phyloP scores from a whole-genome alignment of 2,113 vertebrate species.

The Struthidea cinerea region DNA sequence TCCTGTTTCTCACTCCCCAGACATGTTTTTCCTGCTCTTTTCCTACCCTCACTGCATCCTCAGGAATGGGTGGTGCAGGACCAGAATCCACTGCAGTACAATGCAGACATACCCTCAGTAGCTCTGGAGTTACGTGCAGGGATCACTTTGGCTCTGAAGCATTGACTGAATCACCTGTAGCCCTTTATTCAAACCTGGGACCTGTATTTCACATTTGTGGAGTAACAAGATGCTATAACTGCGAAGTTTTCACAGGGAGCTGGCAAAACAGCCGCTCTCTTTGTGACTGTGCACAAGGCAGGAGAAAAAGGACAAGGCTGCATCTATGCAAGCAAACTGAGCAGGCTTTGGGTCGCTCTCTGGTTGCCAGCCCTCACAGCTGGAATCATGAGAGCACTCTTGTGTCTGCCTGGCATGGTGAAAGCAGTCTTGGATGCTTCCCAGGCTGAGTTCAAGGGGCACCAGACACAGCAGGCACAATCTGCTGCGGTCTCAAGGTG shows the following conservation, averaged over 20 bases:
- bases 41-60: not conserved
- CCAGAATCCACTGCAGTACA: rapidly evolving
- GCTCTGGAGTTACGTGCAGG: not conserved
- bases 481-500: not conserved
- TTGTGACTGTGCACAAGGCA: not conserved
- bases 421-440: not conserved
- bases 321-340: not conserved
- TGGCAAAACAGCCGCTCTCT: not conserved
- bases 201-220: not conserved
- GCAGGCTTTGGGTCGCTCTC: not conserved
- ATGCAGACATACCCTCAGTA: not conserved
- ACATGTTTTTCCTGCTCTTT: not conserved
- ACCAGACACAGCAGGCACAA: not conserved
- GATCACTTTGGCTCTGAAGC: not conserved
- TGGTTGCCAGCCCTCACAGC: not conserved
- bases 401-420: not conserved
- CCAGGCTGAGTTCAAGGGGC: not conserved
- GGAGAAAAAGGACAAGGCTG: not conserved
- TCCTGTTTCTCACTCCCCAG: not conserved
- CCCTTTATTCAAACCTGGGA: not conserved
- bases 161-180: not conserved
- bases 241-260: not conserved
- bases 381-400: not conserved
- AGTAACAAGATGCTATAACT: not conserved
- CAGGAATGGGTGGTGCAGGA: not conserved